Evolutionary conservation across 2,888 invertebrate species (phyloP).

Genomic region (Cosmorhoe ocellata): DNA sequence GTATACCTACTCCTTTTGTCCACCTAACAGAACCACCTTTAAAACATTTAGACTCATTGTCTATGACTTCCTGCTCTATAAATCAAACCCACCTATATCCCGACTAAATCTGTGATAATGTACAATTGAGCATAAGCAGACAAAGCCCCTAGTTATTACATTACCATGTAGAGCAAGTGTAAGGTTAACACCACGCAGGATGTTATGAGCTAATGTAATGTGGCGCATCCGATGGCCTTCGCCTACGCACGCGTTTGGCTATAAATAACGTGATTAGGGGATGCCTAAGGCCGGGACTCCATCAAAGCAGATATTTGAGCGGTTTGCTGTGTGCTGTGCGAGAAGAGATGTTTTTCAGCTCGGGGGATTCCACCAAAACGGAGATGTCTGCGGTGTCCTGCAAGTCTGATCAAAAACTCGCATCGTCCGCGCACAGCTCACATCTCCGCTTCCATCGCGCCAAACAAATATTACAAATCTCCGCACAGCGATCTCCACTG

Average conservation of each 20-base stretch:
- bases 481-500: too few species aligned
- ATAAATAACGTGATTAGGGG: conserved; percentile 13
- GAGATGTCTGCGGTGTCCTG: too few species aligned
- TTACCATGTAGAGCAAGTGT: conserved; percentile 27
- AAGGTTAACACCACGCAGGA: conserved; percentile 35
- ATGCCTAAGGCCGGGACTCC: background rate
- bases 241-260: conserved; percentile 18
- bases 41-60: background rate
- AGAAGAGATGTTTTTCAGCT: too few species aligned
- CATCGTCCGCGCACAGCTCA: too few species aligned
- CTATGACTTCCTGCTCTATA: conserved; percentile 21
- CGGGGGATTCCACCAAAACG: too few species aligned
- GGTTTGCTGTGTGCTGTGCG: too few species aligned
- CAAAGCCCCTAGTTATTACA: conserved; percentile 18
- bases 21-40: too few species aligned
- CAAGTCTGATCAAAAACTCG: too few species aligned
- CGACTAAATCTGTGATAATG: background rate
- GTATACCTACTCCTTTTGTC: too few species aligned
- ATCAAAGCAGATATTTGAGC: too few species aligned
- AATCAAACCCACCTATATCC: conserved; percentile 19
- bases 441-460: too few species aligned
- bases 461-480: too few species aligned
- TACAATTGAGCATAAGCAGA: conserved; percentile 19
- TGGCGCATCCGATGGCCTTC: conserved; percentile 41
- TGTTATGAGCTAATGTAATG: conserved; percentile 25